These are phyloP conservation scores for Homarus americanus DNA, from an alignment of 1,140 invertebrate genomes.

Conservation along the genomic window DNA sequence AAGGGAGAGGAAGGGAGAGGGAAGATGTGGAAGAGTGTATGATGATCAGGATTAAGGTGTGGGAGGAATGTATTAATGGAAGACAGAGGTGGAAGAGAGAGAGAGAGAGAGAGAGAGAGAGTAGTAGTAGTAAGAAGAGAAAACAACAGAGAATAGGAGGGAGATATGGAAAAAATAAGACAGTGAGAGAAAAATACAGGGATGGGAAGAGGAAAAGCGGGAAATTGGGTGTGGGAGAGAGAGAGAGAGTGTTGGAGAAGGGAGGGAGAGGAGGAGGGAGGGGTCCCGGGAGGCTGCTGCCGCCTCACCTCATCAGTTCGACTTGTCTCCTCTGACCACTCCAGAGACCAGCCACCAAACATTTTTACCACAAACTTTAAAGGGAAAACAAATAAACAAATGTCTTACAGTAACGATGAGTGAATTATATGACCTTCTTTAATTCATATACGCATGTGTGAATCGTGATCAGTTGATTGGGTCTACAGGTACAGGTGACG, in stretches of 20 bases:
- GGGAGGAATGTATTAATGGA: too few species aligned
- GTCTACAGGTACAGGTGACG: too few species aligned
- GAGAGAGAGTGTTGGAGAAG: not conserved
- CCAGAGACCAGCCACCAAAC: slow-evolving; percentile 33
- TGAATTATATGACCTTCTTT: too few species aligned
- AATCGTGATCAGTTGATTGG: too few species aligned
- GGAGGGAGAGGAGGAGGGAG: not conserved
- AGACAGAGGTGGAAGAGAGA: too few species aligned
- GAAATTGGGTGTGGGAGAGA: too few species aligned
- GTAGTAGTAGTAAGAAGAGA: not conserved
- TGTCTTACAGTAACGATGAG: too few species aligned
- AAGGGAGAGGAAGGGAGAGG: not conserved
- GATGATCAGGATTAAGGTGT: too few species aligned
- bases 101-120: too few species aligned
- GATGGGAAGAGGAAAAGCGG: too few species aligned
- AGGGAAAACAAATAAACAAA: not conserved
- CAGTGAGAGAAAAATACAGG: not conserved
- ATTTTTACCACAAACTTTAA: not conserved
- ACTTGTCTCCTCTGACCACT: slow-evolving; percentile 58
- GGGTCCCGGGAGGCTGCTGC: not conserved
- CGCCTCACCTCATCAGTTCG: slow-evolving; percentile 59
- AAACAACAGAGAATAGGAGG: not conserved
- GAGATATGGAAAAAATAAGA: not conserved
- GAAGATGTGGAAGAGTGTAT: too few species aligned
- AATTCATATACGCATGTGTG: too few species aligned